Conservation (phyloP, 2,888 invertebrate genomes). For the Stenurella melanura region DNA sequence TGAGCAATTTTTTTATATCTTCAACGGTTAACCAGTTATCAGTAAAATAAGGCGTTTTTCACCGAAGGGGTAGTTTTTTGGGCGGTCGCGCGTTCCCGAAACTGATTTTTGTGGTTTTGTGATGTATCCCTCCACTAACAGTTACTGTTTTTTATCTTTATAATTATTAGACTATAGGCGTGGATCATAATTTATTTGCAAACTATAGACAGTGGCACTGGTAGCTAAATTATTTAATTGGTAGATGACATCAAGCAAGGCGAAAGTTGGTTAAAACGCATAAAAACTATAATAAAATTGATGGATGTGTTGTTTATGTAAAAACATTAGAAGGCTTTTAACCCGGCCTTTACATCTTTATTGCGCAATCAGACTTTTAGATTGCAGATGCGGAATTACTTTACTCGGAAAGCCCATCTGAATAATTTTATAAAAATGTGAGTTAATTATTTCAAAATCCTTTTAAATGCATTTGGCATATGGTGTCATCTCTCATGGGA, state of each 20-base stretch:
- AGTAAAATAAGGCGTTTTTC: too few relatives aligned
- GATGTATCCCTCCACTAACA: too few relatives aligned
- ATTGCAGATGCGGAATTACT: background rate
- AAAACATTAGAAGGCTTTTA: constrained; percentile 30
- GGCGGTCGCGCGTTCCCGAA: too few relatives aligned
- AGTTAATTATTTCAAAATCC: background rate
- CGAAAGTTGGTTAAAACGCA: constrained; percentile 23
- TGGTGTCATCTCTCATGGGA: background rate
- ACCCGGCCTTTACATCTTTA: constrained; percentile 9
- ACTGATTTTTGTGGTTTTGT: too few relatives aligned
- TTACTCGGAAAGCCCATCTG: background rate
- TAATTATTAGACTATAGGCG: too few relatives aligned
- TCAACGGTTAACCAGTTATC: too few relatives aligned
- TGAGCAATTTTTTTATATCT: too few relatives aligned
- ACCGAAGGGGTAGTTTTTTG: too few relatives aligned
- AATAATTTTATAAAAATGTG: constrained; percentile 7
- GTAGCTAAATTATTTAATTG: constrained; percentile 8
- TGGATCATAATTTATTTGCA: constrained; percentile 1
- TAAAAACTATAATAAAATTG: constrained; percentile 18
- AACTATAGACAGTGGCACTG: background rate
- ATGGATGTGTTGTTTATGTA: constrained; percentile 28
- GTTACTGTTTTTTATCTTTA: too few relatives aligned
- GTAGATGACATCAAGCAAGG: constrained; percentile 2
- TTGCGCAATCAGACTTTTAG: constrained; percentile 22
- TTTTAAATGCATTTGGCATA: background rate